Evolutionary conservation across 2,888 invertebrate genomes (phyloP), one percentile per base, ranked within the genome.

Genomic region (Acanthosoma haemorrhoidale): DNA sequence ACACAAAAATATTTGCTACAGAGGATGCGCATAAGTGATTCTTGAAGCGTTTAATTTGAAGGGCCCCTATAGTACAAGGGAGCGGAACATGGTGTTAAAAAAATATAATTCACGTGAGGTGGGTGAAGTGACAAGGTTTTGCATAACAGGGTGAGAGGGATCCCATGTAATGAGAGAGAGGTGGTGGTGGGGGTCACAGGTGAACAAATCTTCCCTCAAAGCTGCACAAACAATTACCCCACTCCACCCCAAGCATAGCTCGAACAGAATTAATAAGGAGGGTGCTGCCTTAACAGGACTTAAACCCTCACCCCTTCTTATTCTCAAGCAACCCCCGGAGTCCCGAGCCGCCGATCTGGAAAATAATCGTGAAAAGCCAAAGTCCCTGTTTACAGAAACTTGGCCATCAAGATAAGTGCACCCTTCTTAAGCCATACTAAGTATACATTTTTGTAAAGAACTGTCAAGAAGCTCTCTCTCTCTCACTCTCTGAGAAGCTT

Each of bases 361-460:
- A 72, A 71, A 72, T 71, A 59, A 71, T 71, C 68, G 41, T 68
- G 25, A 72, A 69, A 51, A 68, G 59, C 68, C 68, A 16, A 31
- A 67, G 57, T 34, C 51, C 39, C 36, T 63, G 63, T 64, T 51
- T 70, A 70, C 59, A 36, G 68, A 72, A 72, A 72, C 72, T 72
- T 72, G 68, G 70, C 63, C 72, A 72, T 72, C 72, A 70, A 72
- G 70, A 72, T 72, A 70, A 67, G 57, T 67, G 51, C 67, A 43
- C 51, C 51, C 38, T 67, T 29, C 32, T 43, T 51, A 67, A 67
- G 67, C 67, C 15, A 8, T 43, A 18, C 67, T 51, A 64, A 64
- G 64, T 64, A 64, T 21, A 64, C 18, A 43, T 43, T 38, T 64
- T 64, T 64, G 29, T 61, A 36, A 61, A 61, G 32, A 21, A 61